phyloP scores from a whole-genome alignment of 2,113 vertebrate genomes.

The Prinia subflava region DNA sequence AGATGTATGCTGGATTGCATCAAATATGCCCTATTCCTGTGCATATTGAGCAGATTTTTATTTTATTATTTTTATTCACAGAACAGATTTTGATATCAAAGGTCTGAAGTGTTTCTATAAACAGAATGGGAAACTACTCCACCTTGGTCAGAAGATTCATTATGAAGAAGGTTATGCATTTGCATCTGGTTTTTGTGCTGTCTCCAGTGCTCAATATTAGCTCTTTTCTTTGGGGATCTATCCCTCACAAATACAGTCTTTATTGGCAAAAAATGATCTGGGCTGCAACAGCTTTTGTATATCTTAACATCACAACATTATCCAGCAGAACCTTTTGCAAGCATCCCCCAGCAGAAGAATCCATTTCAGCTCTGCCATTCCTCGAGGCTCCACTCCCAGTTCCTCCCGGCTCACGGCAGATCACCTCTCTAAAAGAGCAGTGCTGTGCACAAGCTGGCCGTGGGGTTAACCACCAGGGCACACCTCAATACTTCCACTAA shows the following conservation, averaged over 20 bases:
- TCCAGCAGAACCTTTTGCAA: background rate
- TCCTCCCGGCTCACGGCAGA: background rate
- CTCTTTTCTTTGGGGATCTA: background rate
- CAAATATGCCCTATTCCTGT: background rate
- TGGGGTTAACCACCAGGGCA: background rate
- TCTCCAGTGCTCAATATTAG: background rate
- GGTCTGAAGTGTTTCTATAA: background rate
- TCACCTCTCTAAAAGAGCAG: rapidly evolving
- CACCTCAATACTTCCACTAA: background rate
- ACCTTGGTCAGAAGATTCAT: background rate
- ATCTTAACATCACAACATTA: background rate
- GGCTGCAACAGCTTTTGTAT: background rate
- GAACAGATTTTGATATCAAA: background rate
- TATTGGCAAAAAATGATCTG: background rate
- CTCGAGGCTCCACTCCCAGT: background rate
- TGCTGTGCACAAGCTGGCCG: rapidly evolving
- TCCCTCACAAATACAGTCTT: background rate
- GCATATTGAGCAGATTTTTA: background rate
- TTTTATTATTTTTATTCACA: background rate
- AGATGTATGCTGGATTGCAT: background rate
- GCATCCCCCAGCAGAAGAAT: background rate
- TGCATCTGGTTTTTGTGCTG: background rate
- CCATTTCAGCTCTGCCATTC: background rate
- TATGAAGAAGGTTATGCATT: background rate
- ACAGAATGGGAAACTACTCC: background rate